Evolutionary conservation across 2,797 vertebrate species (phyloP), one percentile per base, ranked within the genome.

Genomic region (Pangasius larnaudii): DNA sequence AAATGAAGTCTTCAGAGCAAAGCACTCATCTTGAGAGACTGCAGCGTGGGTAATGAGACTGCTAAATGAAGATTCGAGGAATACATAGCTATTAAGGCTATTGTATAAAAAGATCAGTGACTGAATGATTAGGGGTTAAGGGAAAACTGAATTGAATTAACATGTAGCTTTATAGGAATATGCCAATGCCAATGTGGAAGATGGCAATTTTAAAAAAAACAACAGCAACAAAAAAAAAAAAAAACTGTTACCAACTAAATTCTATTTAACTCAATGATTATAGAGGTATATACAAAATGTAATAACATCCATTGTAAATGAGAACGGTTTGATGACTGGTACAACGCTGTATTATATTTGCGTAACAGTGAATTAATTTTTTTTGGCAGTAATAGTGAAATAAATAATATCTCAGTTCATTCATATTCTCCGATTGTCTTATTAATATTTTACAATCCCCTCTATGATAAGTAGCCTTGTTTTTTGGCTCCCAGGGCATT

Each of bases 1-100:
- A 88, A 87, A 78, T 16, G 46, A 74, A 89, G 67, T 19, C 51
- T 77, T 81, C 80, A 85, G 58, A 75, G 77, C 63, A 82, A 80
- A 82, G 89, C 79, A 67, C 71, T 78, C 74, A 65, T 58, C 46
- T 42, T 65, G 33, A 59, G 83, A 78, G 69, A 83, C 59, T 24
- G 69, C 51, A 30, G 53, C 6, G 7, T n/a, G 10, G 53, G 14
- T 89, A 90, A 90, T 78, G 24, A 78, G 63, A 61, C 53, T 30
- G 61, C 36, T 85, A 46, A 89, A 85, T 36, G 71, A 49, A 36
- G 19, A 71, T 11, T 56, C 7, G 30, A 59, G 36, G 75, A 85
- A 89, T 53, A 49, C 49, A 71, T 36, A 59, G 18, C 49, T 65
- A 46, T 88, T 71, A 85, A 63, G 61, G 27, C 2, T n/a, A 69